A percentile compares a stretch with the other conserved stretches of the same genome.
phyloP scores from a whole-genome alignment of 2,888 invertebrate species.

The Bimastos eiseni region DNA sequence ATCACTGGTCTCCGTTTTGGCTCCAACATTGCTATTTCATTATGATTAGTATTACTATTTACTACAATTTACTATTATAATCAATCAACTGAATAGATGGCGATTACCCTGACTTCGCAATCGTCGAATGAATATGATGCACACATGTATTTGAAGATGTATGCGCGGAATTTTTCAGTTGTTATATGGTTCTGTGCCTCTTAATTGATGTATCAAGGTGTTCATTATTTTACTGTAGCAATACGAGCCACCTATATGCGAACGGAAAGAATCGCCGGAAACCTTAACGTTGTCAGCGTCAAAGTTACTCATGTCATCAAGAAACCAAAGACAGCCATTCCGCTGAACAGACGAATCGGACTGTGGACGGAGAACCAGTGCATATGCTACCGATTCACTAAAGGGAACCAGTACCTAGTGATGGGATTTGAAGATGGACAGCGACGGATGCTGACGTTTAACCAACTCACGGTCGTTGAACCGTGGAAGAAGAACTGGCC shows the following conservation, averaged over 20 bases:
- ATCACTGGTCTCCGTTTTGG: no score
- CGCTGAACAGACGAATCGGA: not conserved
- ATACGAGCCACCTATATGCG: not conserved
- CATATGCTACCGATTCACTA: constrained; percentile 9
- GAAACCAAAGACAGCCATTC: not conserved
- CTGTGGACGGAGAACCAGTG: constrained; percentile 25
- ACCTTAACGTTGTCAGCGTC: not conserved
- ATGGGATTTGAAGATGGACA: constrained; percentile 20
- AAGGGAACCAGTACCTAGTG: not conserved
- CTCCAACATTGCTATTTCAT: no score
- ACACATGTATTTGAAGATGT: no score
- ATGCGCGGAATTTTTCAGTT: no score
- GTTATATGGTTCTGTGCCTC: no score
- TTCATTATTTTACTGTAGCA: not conserved
- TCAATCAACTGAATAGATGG: no score
- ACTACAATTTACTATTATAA: no score
- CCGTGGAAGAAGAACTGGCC: constrained; percentile 27
- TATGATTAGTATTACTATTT: no score
- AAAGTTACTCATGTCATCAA: not conserved
- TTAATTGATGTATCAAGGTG: not conserved
- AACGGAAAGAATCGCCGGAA: not conserved
- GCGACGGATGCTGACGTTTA: not conserved
- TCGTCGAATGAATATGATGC: no score
- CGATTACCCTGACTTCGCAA: no score
- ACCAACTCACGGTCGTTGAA: not conserved